A percentile compares a stretch with the other conserved stretches of the same genome.
Evolutionary conservation across 2,797 vertebrate genomes (phyloP).

Genomic region (Liasis olivaceus): DNA sequence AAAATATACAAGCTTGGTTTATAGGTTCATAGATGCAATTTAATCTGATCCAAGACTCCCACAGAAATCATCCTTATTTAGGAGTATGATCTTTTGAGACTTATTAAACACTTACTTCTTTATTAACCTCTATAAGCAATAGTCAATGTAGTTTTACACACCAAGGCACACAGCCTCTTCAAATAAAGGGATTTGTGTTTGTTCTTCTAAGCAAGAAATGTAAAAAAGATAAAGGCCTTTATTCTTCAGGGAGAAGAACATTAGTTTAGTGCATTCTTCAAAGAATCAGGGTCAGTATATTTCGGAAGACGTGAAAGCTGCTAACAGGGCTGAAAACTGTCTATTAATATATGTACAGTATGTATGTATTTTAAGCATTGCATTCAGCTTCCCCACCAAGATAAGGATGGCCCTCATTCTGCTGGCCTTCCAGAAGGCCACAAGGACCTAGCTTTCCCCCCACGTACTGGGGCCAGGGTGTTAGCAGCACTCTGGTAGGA

Average conservation of each 20-base stretch:
- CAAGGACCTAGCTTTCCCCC: no score
- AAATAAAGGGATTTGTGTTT: slow-evolving; percentile 5
- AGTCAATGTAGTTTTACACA: neutral
- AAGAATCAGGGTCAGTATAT: neutral
- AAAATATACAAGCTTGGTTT: neutral
- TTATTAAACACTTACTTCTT: slow-evolving; percentile 7
- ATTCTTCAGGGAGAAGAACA: slow-evolving; percentile 8
- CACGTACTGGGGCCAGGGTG: no score
- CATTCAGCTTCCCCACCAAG: no score
- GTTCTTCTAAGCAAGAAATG: slow-evolving; percentile 20
- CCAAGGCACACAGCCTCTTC: slow-evolving; percentile 27
- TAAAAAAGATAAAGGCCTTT: slow-evolving; percentile 15
- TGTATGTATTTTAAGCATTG: no score
- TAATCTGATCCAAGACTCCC: neutral
- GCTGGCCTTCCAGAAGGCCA: no score
- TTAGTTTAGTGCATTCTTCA: slow-evolving; percentile 39
- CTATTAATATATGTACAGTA: no score
- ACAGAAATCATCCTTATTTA: slow-evolving; percentile 5
- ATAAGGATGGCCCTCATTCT: no score
- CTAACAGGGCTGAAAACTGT: neutral
- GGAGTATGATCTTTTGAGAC: neutral
- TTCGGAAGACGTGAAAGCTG: neutral
- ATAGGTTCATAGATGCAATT: neutral
- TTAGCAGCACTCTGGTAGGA: no score
- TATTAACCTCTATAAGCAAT: neutral